Percentiles rank a stretch among this genome's conserved stretches.
phyloP scores from a whole-genome alignment of 2,888 invertebrate genomes.

The Heliconius hortense region DNA sequence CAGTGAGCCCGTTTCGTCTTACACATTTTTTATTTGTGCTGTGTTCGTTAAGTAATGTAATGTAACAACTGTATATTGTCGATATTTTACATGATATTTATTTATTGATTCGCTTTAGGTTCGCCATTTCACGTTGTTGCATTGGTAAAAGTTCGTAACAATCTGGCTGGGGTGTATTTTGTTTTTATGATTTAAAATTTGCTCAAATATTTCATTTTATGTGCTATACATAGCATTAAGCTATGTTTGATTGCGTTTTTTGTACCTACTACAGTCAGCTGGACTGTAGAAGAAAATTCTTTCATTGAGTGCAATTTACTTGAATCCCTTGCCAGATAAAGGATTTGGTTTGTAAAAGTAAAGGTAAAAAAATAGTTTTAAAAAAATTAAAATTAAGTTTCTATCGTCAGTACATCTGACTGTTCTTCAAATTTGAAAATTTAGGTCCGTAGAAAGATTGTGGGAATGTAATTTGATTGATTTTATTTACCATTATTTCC shows the following conservation, averaged over 20 bases:
- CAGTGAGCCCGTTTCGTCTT: conserved; percentile 71
- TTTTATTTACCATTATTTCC: conserved; percentile 79
- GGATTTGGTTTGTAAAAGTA: conserved; percentile 65
- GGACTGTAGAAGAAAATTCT: conserved; percentile 25
- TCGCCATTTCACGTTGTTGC: conserved; percentile 54
- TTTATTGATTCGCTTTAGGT: conserved; percentile 78
- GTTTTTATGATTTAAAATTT: conserved; percentile 61
- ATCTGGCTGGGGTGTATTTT: conserved; percentile 76
- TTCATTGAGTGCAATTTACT: conserved; percentile 47
- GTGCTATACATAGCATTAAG: conserved; percentile 20
- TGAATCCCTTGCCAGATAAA: conserved; percentile 73
- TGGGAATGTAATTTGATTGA: conserved; percentile 68
- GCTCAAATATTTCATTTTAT: conserved; percentile 67
- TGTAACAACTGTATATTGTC: conserved; percentile 81
- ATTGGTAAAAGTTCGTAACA: conserved; percentile 60
- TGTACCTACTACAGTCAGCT: conserved; percentile 22
- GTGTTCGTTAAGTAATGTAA: conserved; percentile 81
- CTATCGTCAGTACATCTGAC: conserved; percentile 64
- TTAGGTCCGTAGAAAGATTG: conserved; percentile 65
- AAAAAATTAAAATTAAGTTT: conserved; percentile 66
- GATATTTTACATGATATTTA: conserved; percentile 77
- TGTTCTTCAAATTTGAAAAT: conserved; percentile 62
- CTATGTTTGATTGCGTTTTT: conserved; percentile 27
- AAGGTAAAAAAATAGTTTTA: conserved; percentile 57
- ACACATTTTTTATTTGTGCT: conserved; percentile 73